A percentile compares a stretch with the other conserved stretches of the same genome.
phyloP scores from a whole-genome alignment of 2,888 invertebrate species.

The Nymphalis c-album region DNA sequence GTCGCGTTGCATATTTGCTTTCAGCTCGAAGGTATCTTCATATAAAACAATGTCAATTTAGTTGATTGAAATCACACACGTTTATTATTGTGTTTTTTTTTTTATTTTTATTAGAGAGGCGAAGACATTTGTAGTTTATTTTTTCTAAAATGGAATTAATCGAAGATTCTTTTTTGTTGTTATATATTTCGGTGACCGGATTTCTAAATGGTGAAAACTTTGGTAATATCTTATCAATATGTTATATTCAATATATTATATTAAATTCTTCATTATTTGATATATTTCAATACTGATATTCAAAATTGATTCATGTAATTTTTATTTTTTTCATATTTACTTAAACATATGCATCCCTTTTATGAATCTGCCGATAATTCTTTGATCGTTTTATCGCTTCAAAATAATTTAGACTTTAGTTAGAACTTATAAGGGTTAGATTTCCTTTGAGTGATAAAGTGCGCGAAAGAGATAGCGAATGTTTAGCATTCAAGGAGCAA shows the following conservation, averaged over 20 bases:
- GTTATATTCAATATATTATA: too few relatives aligned
- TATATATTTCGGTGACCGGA: too few relatives aligned
- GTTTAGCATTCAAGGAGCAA: constrained; percentile 74
- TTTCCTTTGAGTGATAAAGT: constrained; percentile 15
- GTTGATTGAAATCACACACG: not conserved
- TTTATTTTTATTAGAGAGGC: too few relatives aligned
- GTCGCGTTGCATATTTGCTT: constrained; percentile 47
- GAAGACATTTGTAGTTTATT: too few relatives aligned
- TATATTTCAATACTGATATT: too few relatives aligned
- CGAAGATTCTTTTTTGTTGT: too few relatives aligned
- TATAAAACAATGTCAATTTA: constrained; percentile 6
- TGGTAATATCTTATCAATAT: too few relatives aligned
- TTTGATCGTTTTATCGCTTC: constrained; percentile 17
- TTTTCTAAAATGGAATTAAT: too few relatives aligned
- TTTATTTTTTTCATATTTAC: constrained; percentile 17
- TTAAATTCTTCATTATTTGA: too few relatives aligned
- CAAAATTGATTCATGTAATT: not conserved
- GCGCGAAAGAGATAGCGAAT: constrained; percentile 45
- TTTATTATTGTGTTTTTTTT: not conserved
- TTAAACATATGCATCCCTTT: constrained; percentile 15
- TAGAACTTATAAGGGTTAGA: constrained; percentile 19
- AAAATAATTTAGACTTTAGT: constrained; percentile 7
- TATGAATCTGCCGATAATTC: constrained; percentile 31
- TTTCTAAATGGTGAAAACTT: too few relatives aligned
- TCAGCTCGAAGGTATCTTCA: constrained; percentile 9